A percentile compares a stretch with the other conserved stretches of the same genome.
phyloP scores from a whole-genome alignment of 2,888 invertebrate genomes.

The Cremastinae sp. region DNA sequence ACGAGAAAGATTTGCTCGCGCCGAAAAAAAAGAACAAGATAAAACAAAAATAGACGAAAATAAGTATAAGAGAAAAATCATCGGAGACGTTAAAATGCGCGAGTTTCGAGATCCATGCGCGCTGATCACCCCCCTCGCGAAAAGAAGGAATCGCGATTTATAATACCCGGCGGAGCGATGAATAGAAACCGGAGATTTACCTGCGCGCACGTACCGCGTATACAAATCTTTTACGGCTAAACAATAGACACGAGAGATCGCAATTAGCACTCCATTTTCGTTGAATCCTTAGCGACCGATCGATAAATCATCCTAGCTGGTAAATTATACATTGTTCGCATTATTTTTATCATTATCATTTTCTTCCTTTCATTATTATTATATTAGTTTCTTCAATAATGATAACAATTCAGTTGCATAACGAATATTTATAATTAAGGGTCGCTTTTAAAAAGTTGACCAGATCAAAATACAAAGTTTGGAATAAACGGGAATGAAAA shows the following conservation, averaged over 20 bases:
- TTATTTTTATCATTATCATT: slow-evolving; percentile 10
- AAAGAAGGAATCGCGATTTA: slow-evolving; percentile 29
- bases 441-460: too few species aligned
- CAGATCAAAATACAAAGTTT: too few species aligned
- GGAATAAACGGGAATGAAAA: too few species aligned
- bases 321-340: slow-evolving; percentile 30
- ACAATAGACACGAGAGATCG: slow-evolving; percentile 61
- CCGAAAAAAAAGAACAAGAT: too few species aligned
- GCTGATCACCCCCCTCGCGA: slow-evolving; percentile 16
- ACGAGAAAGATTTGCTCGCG: slow-evolving; percentile 5
- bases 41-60: slow-evolving; percentile 10
- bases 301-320: slow-evolving; percentile 57
- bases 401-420: too few species aligned
- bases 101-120: slow-evolving; percentile 5
- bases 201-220: slow-evolving; percentile 10
- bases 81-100: slow-evolving; percentile 29
- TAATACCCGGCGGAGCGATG: slow-evolving; percentile 41
- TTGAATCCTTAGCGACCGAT: slow-evolving; percentile 44
- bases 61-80: slow-evolving; percentile 41
- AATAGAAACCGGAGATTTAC: slow-evolving; percentile 20
- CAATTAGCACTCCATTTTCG: slow-evolving; percentile 53
- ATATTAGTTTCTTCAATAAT: too few species aligned
- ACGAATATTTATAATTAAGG: too few species aligned
- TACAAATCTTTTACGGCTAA: slow-evolving; percentile 32
- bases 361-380: too few species aligned